phyloP scores from a whole-genome alignment of 1,140 invertebrate genomes.

The Habropoda laboriosa region DNA sequence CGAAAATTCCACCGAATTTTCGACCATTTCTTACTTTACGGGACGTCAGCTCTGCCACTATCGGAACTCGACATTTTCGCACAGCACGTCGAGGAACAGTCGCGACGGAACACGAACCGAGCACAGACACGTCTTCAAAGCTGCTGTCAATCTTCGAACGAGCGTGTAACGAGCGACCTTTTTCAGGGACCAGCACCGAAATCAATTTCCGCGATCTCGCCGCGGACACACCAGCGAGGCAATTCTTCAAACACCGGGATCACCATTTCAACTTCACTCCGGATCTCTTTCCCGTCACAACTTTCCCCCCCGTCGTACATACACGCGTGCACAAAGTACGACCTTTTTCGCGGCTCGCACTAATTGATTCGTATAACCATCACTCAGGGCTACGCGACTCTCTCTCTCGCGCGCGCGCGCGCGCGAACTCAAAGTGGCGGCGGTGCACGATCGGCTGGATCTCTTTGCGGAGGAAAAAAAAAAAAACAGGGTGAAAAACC shows the following conservation, averaged over 20 bases:
- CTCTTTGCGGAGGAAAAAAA: not conserved
- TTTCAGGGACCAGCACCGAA: not conserved
- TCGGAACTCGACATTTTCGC: not conserved
- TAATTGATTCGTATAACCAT: slow-evolving; percentile 13
- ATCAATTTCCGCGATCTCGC: not conserved
- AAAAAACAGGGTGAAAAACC: not conserved
- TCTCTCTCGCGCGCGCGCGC: too few relatives aligned
- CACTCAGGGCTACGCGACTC: slow-evolving; percentile 7
- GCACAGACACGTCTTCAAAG: slow-evolving; percentile 16
- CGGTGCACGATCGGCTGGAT: not conserved
- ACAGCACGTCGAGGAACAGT: not conserved
- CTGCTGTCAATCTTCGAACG: slow-evolving; percentile 10
- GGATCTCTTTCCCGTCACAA: not conserved
- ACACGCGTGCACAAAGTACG: slow-evolving; percentile 1
- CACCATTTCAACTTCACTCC: slow-evolving; percentile 13
- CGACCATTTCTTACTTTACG: too few relatives aligned
- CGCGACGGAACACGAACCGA: slow-evolving; percentile 30
- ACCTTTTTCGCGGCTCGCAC: slow-evolving; percentile 3
- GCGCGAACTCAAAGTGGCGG: too few relatives aligned
- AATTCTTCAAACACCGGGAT: not conserved
- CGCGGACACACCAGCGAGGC: slow-evolving; percentile 8
- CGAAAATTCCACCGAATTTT: too few relatives aligned
- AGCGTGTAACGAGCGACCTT: not conserved
- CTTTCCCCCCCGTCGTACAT: too few relatives aligned
- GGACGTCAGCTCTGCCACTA: not conserved